A percentile compares a stretch with the other conserved stretches of the same genome.
Conservation (phyloP, 53 echinoderm and acorn worm species). For the Zoroaster sp. region DNA sequence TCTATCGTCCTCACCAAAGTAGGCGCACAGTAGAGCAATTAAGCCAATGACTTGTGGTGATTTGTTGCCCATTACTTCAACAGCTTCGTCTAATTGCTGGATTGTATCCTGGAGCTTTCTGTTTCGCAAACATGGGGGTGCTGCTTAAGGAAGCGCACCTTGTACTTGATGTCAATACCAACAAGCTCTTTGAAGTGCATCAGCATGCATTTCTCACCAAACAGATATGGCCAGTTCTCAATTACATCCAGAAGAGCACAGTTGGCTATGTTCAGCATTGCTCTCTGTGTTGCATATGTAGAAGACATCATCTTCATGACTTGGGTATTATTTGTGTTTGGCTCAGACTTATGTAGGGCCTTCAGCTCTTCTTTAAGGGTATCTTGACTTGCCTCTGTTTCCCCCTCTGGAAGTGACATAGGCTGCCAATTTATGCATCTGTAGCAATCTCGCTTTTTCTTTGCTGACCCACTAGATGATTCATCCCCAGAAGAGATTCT, state of each 20-base stretch:
- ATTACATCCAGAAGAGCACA: constrained; percentile 41
- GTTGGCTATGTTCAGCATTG: constrained; percentile 20
- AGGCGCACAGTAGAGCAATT: constrained; percentile 35
- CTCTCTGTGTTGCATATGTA: constrained; percentile 49
- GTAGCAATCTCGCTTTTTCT: constrained; percentile 44
- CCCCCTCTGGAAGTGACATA: constrained; percentile 5
- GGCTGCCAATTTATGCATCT: constrained; percentile 62
- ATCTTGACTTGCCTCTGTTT: constrained; percentile 40
- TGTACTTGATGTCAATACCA: constrained; percentile 48
- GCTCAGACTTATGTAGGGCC: neutral
- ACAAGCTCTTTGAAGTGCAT: constrained; percentile 54
- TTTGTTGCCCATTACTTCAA: neutral
- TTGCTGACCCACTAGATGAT: neutral
- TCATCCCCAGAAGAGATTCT: neutral
- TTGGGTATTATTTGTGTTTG: neutral
- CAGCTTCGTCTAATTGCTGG: constrained; percentile 5
- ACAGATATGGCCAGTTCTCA: constrained; percentile 54
- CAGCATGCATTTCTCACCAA: constrained; percentile 48
- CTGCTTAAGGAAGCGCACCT: constrained; percentile 51
- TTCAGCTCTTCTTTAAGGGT: constrained; percentile 46
- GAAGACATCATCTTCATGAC: neutral
- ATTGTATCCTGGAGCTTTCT: neutral
- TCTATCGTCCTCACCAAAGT: constrained; percentile 37
- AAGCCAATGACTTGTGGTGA: constrained; percentile 50
- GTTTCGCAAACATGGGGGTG: neutral